Conservation (phyloP, 2,797 vertebrate species). For the Menidia menidia region DNA sequence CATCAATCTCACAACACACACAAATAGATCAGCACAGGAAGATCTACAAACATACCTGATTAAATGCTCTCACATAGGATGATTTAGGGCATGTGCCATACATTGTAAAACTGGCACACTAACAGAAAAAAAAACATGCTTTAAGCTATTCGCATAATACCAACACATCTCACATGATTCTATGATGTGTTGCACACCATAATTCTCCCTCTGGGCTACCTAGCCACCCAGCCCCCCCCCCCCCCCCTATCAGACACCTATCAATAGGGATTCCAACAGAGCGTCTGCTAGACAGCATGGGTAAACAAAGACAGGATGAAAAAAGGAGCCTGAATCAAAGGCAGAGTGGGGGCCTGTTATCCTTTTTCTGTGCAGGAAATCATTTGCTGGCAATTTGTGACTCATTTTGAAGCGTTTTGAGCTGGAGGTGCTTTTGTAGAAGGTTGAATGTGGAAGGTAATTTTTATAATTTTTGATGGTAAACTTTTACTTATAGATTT, state of each 20-base stretch:
- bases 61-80: slow-evolving; percentile 23
- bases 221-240: slow-evolving; percentile 67
- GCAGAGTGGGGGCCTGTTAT: slow-evolving; percentile 76
- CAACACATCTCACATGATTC: slow-evolving; percentile 11
- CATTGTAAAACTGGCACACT: slow-evolving; percentile 10
- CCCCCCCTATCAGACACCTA: slow-evolving; percentile 80
- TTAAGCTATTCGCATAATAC: slow-evolving; percentile 12
- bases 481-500: slow-evolving; percentile 72
- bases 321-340: slow-evolving; percentile 76
- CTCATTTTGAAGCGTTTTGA: slow-evolving; percentile 73
- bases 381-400: slow-evolving; percentile 80
- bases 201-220: slow-evolving; percentile 63
- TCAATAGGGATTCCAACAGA: slow-evolving; percentile 87
- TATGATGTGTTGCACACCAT: slow-evolving; percentile 24
- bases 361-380: slow-evolving; percentile 75
- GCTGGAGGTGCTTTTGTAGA: slow-evolving; percentile 51
- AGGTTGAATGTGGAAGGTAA: slow-evolving; percentile 38
- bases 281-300: slow-evolving; percentile 75
- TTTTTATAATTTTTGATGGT: slow-evolving; percentile 31
- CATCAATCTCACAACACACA: slow-evolving; percentile 75
- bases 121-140: not conserved
- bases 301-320: slow-evolving; percentile 80
- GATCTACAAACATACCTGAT: slow-evolving; percentile 30
- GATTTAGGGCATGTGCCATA: slow-evolving; percentile 14
- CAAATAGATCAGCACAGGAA: slow-evolving; percentile 45